phyloP scores from a whole-genome alignment of 2,113 vertebrate species.

The Elgaria multicarinata region DNA sequence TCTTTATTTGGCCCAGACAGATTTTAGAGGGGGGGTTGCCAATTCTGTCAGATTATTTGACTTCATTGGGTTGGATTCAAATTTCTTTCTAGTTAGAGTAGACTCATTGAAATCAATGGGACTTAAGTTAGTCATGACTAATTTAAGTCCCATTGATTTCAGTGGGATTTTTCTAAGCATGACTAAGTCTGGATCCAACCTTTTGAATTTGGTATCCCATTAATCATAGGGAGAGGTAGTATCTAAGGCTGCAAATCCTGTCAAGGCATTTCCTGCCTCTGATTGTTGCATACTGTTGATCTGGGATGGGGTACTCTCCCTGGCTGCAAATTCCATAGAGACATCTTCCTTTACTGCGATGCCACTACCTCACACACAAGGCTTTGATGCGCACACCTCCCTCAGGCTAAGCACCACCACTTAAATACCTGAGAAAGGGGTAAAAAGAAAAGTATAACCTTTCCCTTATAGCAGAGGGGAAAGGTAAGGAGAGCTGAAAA shows the following conservation, averaged over 20 bases:
- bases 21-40: background rate
- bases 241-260: background rate
- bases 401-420: too few relatives aligned
- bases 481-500: too few relatives aligned
- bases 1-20: background rate
- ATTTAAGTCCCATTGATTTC: background rate
- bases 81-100: background rate
- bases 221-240: background rate
- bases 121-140: background rate
- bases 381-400: too few relatives aligned
- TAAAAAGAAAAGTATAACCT: too few relatives aligned
- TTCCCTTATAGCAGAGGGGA: too few relatives aligned
- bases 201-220: background rate
- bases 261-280: background rate
- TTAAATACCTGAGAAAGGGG: too few relatives aligned
- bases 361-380: too few relatives aligned
- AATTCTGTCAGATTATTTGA: background rate
- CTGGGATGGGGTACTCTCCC: background rate
- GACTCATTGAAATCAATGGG: background rate
- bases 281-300: background rate
- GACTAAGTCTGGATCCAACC: background rate
- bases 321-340: background rate
- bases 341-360: background rate
- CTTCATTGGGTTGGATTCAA: background rate
- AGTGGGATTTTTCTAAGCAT: background rate